These are phyloP conservation scores for Drosophila funebris DNA, from an alignment of 1,140 invertebrate genomes.

Conservation along the genomic window DNA sequence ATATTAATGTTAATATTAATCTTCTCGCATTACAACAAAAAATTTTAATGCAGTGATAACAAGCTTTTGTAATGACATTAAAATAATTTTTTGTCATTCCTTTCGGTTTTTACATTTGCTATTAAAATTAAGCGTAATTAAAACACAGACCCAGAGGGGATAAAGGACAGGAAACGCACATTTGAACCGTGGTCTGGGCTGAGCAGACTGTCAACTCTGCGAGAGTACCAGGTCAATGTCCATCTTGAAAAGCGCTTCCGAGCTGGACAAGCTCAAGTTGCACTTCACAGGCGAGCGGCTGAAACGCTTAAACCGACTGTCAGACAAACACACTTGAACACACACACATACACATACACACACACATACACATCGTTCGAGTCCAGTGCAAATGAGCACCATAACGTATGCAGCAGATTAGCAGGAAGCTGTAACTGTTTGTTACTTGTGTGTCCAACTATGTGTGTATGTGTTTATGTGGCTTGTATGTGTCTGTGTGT, in stretches of 20 bases:
- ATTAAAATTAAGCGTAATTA: constrained; percentile 39
- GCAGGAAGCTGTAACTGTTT: constrained; percentile 37
- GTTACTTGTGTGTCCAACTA: too few relatives aligned
- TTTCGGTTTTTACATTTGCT: constrained; percentile 19
- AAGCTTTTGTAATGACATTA: constrained; percentile 33
- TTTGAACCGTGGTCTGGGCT: not conserved
- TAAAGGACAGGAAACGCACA: constrained; percentile 2
- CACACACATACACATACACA: constrained; percentile 14
- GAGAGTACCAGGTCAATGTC: constrained; percentile 36
- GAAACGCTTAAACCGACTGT: constrained; percentile 60
- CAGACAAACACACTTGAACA: constrained; percentile 34
- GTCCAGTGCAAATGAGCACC: constrained; percentile 30
- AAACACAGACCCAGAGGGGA: constrained; percentile 15
- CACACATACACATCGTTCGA: constrained; percentile 22
- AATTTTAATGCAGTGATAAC: constrained; percentile 29
- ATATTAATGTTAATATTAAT: constrained; percentile 20
- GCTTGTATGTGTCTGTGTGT: not conserved
- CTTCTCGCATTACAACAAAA: constrained; percentile 1
- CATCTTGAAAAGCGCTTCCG: constrained; percentile 26
- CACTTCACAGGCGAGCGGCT: constrained; percentile 47
- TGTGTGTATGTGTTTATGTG: not conserved
- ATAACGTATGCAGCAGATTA: constrained; percentile 72
- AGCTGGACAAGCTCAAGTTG: constrained; percentile 34
- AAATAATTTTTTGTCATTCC: constrained; percentile 18
- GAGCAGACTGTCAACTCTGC: not conserved